Evolutionary conservation across 2,888 invertebrate genomes (phyloP), one percentile per base, ranked within the genome.

Genomic region (Dilophus febrilis): DNA sequence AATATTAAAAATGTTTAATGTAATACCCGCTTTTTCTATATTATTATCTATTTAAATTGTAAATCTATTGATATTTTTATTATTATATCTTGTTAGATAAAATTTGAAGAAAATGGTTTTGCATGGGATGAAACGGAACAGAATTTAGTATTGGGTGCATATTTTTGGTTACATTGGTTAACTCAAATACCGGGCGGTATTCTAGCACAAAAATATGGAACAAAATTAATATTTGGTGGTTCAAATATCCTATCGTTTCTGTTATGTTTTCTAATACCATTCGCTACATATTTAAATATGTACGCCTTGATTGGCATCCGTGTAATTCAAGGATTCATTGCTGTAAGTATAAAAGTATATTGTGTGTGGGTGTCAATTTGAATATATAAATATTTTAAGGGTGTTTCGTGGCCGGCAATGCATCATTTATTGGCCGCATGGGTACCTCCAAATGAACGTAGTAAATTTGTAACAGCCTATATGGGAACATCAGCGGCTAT

Each of bases 371-470:
- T 16, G 17, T 33, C 31, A 16, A 14, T 33, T 7, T 16, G 11
- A 33, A 16, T 11, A 33, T n/a, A n/a, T n/a, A n/a, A n/a, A n/a
- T n/a, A n/a, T n/a, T n/a, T n/a, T n/a, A n/a, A 34, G 34, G 34
- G 34, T n/a, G 12, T 71, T 17, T 59, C 68, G 7, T 78, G 76
- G 67, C 78, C 79, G 6, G 67, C 75, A 2, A 75, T 78, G 74
- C 75, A 80, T 51, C 62, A 72, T 22, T 66, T 82, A 65, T 73
- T 77, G 50, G 74, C 77, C 0, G 66, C 70, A 46, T 82, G 81
- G 82, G 77, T 80, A 32, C 80, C 81, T n/a, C 74, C 75, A 1
- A 61, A 74, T 43, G 81, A 82, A 53, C 66, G 79, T 44, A 34
- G 34, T 19, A 6, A 17, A 27, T 42, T 42, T 16, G 38, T 42